Evolutionary conservation across 2,113 vertebrate species (phyloP).

Genomic region (Sphyrna mokarran): DNA sequence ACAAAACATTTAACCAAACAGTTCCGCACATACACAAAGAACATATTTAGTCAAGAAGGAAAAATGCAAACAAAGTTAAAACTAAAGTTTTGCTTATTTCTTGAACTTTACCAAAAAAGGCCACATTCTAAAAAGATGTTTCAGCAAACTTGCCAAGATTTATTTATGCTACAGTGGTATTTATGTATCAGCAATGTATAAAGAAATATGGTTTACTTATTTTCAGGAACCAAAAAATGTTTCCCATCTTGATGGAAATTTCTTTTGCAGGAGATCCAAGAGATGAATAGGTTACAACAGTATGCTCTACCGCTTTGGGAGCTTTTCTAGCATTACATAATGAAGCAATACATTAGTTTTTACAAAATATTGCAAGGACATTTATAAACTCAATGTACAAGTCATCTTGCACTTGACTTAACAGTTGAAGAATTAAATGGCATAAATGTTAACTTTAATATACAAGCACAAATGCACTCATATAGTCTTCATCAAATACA

Average conservation of each 20-base stretch:
- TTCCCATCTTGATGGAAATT: neutral
- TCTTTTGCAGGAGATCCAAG: neutral
- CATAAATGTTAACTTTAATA: neutral
- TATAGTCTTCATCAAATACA: neutral
- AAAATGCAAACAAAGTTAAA: slow-evolving; percentile 9
- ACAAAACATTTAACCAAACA: neutral
- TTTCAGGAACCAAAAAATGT: slow-evolving; percentile 4
- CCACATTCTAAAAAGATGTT: neutral
- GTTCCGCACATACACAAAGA: neutral
- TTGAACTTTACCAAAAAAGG: slow-evolving; percentile 5
- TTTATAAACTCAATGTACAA: slow-evolving; percentile 30
- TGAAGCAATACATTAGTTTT: neutral
- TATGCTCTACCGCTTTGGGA: neutral
- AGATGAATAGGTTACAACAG: neutral
- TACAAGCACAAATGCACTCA: neutral
- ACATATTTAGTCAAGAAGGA: neutral
- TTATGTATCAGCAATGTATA: neutral
- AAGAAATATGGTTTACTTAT: neutral
- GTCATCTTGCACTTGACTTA: neutral
- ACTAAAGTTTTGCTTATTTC: slow-evolving; percentile 8
- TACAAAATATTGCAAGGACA: neutral
- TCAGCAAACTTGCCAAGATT: neutral
- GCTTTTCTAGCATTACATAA: neutral
- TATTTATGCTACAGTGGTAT: neutral
- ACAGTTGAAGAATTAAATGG: neutral